Evolutionary conservation across 2,113 vertebrate species (phyloP).

Genomic region (Leptobrachium ailaonicum): DNA sequence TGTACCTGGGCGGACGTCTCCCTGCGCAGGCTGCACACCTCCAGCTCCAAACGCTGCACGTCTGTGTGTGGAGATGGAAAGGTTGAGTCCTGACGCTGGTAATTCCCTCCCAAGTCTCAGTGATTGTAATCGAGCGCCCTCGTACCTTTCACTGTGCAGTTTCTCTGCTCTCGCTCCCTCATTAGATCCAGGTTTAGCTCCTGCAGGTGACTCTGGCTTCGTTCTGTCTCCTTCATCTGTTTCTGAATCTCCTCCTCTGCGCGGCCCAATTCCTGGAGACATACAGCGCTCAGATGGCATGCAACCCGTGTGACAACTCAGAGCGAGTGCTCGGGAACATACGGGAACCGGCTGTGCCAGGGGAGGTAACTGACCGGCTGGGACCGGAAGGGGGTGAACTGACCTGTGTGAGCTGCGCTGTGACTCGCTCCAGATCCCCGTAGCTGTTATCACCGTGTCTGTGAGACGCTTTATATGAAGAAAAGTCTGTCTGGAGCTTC

Average conservation of each 20-base stretch:
- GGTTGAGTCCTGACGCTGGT: neutral
- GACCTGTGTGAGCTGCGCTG: constrained; percentile 67
- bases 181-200: constrained; percentile 63
- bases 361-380: neutral
- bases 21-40: constrained; percentile 55
- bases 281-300: neutral
- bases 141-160: constrained; percentile 60
- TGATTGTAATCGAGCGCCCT: neutral
- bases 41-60: constrained; percentile 62
- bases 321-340: too few relatives aligned
- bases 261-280: constrained; percentile 61
- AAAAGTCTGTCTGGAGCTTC: constrained; percentile 64
- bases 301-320: neutral
- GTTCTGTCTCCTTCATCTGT: constrained; percentile 62
- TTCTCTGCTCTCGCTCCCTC: constrained; percentile 58
- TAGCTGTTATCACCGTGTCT: constrained; percentile 60
- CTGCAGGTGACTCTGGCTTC: constrained; percentile 58
- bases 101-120: too few relatives aligned
- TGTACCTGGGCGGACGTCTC: constrained; percentile 55
- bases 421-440: constrained; percentile 49
- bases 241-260: constrained; percentile 57
- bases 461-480: constrained; percentile 66
- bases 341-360: neutral
- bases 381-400: neutral
- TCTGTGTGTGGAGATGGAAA: constrained; percentile 43